phyloP scores from a whole-genome alignment of 2,797 vertebrate species.

The Chromobotia macracanthus region DNA sequence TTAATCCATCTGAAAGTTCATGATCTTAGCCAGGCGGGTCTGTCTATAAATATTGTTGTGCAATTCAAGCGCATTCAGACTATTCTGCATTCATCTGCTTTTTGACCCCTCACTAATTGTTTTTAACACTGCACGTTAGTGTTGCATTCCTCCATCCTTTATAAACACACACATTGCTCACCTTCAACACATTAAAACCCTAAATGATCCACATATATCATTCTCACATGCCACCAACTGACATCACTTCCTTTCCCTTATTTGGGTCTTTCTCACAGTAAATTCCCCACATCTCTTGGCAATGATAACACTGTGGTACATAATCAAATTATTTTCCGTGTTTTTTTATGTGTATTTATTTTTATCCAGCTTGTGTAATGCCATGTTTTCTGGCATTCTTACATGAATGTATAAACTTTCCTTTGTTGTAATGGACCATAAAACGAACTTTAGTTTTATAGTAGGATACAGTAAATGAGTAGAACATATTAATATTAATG shows the following conservation, averaged over 20 bases:
- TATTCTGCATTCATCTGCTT: not conserved
- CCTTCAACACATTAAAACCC: no score
- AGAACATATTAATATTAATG: not conserved
- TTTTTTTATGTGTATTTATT: not conserved
- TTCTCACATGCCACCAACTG: not conserved
- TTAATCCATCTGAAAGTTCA: slow-evolving; percentile 18
- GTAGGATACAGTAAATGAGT: not conserved
- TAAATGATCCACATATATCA: not conserved
- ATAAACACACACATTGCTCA: not conserved
- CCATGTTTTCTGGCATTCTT: not conserved
- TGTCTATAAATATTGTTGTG: slow-evolving; percentile 1
- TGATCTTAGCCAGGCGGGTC: not conserved
- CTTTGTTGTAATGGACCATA: slow-evolving; percentile 2
- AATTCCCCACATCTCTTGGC: not conserved
- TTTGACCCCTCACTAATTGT: not conserved
- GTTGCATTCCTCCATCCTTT: not conserved
- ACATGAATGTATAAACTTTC: not conserved
- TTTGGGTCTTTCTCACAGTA: not conserved
- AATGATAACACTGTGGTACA: not conserved
- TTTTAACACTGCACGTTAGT: not conserved
- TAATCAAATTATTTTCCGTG: not conserved
- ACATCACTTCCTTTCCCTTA: not conserved
- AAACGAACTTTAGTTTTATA: not conserved
- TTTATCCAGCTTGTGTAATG: not conserved
- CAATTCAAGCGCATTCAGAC: not conserved